Conservation (phyloP, 1,140 invertebrate species). For the Apocrypta bakeri region DNA sequence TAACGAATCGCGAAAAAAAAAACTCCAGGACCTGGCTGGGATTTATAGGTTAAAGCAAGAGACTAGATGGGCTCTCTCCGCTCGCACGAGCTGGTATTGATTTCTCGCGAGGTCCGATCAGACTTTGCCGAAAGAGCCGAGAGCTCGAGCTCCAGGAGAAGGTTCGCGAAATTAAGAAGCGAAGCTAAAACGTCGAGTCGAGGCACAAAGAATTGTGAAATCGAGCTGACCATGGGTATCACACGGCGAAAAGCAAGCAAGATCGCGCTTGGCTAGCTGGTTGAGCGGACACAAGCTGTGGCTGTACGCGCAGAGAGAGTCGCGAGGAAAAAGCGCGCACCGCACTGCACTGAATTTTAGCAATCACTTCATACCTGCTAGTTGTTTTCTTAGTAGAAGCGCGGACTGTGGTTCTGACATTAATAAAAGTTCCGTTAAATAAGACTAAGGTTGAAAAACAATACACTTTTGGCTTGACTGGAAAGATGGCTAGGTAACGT, state of each 20-base stretch:
- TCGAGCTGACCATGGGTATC: too few species aligned
- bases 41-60: conserved; percentile 33
- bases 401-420: conserved; percentile 97
- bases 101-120: conserved; percentile 68
- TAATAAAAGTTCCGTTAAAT: conserved; percentile 79
- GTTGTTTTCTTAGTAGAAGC: conserved; percentile 94
- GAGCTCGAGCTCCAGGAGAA: conserved; percentile 31
- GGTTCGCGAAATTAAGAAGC: background rate
- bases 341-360: background rate
- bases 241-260: background rate
- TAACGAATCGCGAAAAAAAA: too few species aligned
- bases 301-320: background rate
- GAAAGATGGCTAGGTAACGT: conserved; percentile 71
- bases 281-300: background rate
- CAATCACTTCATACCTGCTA: conserved; percentile 83
- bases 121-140: conserved; percentile 47
- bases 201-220: background rate
- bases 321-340: background rate
- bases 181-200: background rate
- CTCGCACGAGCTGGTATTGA: conserved; percentile 70
- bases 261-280: background rate
- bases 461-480: conserved; percentile 72
- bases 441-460: conserved; percentile 74
- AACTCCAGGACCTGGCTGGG: background rate
- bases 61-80: background rate